A percentile compares a stretch with the other conserved stretches of the same genome.
These are phyloP conservation scores for Acrocephalus kingi DNA, from an alignment of 2,113 vertebrate species.

Conservation along the genomic window DNA sequence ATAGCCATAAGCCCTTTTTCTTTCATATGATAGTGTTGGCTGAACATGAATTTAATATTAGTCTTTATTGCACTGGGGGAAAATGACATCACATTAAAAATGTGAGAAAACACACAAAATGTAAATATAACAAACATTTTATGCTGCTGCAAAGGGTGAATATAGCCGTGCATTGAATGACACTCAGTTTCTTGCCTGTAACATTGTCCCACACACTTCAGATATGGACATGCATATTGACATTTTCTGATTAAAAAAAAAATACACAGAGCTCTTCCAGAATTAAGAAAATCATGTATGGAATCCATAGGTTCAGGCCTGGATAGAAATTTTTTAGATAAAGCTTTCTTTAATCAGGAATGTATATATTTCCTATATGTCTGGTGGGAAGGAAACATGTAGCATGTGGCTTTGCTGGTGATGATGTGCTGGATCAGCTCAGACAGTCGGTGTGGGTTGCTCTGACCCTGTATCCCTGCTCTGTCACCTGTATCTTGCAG, in stretches of 20 bases:
- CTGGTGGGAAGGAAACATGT: neutral
- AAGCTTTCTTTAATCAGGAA: neutral
- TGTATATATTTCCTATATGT: rapidly evolving
- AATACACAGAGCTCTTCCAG: neutral
- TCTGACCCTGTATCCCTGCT: neutral
- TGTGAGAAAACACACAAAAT: neutral
- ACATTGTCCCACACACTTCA: neutral
- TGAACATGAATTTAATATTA: conserved; percentile 25
- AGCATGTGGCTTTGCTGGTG: neutral
- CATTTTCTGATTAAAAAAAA: neutral
- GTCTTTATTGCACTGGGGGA: neutral
- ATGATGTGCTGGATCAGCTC: neutral
- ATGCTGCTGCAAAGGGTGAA: neutral
- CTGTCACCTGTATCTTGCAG: neutral
- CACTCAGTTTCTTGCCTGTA: neutral
- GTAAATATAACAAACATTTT: neutral
- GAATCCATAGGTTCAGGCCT: neutral
- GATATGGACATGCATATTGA: neutral
- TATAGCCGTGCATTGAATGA: neutral
- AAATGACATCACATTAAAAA: neutral
- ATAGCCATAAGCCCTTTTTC: neutral
- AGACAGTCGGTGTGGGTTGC: neutral
- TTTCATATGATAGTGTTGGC: neutral
- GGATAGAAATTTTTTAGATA: neutral
- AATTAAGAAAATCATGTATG: neutral